These are phyloP conservation scores for Chrysoperla carnea DNA, from an alignment of 1,140 invertebrate species.

Conservation along the genomic window DNA sequence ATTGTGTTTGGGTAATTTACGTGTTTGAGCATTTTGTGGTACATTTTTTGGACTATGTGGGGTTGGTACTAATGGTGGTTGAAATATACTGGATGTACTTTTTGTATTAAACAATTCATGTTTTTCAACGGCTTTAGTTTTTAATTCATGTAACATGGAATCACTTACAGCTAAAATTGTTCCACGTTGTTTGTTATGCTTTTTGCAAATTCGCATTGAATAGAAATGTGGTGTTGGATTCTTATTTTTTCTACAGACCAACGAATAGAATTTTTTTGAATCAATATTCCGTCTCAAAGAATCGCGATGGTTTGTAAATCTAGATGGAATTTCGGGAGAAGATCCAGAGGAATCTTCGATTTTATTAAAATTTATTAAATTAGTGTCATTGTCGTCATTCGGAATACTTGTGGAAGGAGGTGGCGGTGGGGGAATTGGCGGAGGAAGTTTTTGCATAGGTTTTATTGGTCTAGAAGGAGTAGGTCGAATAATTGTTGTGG, in stretches of 20 bases:
- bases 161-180: neutral
- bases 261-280: neutral
- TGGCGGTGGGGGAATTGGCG: neutral
- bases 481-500: no score
- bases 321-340: no score
- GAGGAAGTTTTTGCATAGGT: no score
- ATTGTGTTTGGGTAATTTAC: neutral
- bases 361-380: no score
- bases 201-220: neutral
- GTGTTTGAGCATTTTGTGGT: neutral
- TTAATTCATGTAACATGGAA: neutral
- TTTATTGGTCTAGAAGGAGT: no score
- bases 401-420: neutral
- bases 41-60: neutral
- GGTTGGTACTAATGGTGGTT: neutral
- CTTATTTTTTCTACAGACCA: neutral
- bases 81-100: neutral
- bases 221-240: neutral
- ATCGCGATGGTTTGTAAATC: neutral
- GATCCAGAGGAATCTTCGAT: no score
- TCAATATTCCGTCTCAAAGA: neutral
- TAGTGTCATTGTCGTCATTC: neutral
- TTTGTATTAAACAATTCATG: no score
- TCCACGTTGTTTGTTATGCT: neutral
- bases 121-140: no score